These are phyloP conservation scores for Echeneis naucrates DNA, from an alignment of 2,797 vertebrate genomes.

Conservation along the genomic window DNA sequence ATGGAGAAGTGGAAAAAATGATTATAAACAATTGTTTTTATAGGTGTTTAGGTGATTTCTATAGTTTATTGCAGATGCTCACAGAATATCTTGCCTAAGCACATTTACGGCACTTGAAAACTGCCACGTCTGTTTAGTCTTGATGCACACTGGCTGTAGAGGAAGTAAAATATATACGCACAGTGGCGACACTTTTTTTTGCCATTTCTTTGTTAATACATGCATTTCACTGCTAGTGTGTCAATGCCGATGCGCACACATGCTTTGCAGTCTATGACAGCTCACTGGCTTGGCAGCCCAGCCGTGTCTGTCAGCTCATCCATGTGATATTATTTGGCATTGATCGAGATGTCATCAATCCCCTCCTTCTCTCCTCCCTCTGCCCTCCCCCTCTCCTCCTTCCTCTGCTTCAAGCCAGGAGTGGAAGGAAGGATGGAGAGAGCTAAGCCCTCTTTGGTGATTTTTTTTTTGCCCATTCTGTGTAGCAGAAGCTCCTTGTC, in stretches of 20 bases:
- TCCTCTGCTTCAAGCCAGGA: constrained; percentile 47
- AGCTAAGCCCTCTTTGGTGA: constrained; percentile 55
- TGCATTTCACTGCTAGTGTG: constrained; percentile 10
- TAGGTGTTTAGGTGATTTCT: constrained; percentile 14
- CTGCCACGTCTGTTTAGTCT: constrained; percentile 18
- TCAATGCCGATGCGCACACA: constrained; percentile 24
- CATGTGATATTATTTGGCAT: constrained; percentile 83
- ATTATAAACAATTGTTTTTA: not conserved
- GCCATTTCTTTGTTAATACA: constrained; percentile 43
- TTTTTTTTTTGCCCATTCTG: constrained; percentile 32
- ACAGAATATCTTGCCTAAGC: constrained; percentile 15
- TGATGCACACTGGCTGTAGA: constrained; percentile 8
- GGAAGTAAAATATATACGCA: constrained; percentile 18
- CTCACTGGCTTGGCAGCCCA: constrained; percentile 59
- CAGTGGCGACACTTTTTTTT: constrained; percentile 20
- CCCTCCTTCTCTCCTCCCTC: constrained; percentile 72
- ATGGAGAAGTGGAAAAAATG: not conserved
- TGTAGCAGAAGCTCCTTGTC: constrained; percentile 40
- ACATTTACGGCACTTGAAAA: constrained; percentile 1
- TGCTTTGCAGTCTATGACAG: constrained; percentile 52
- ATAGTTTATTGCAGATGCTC: not conserved
- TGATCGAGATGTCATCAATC: constrained; percentile 72
- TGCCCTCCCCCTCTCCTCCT: constrained; percentile 68
- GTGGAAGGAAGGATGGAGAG: constrained; percentile 23
- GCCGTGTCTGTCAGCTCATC: constrained; percentile 71